Evolutionary conservation across 2,113 vertebrate genomes (phyloP), one percentile per base, ranked within the genome.

Genomic region (Nesoenas mayeri): DNA sequence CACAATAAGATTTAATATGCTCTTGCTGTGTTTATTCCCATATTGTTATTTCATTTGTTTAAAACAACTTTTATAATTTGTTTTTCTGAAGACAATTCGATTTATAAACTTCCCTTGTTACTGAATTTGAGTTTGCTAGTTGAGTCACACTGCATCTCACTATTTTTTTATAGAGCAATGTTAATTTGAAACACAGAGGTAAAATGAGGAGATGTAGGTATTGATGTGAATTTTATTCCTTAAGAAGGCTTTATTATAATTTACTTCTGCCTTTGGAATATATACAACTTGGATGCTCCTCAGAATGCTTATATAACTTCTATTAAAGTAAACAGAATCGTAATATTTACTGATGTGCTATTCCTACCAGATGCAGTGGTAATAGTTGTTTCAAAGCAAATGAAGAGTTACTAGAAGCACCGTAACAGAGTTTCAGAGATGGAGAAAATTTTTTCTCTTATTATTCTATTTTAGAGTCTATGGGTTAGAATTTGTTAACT

Each of bases 401-500:
- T 64, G 26, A 82, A 61, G 26, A 94, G 25, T 57, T 25, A 51
- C 38, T 44, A 50, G n/a, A 88, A 73, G 4, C 20, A 91, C 58
- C 56, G 90, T 80, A 91, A 42, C 16, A 73, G 71, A 88, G 51
- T 58, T 48, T 70, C 73, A 29, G 28, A 93, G 78, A 96, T 72
- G 58, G 31, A 66, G 67, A 70, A 67, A 70, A 78, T 57, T 26
- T 3, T 70, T 94, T 79, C 38, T 81, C 60, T 54, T 96, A 79
- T 88, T 97, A 56, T 89, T 94, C 74, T 94, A 17, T 95, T 96
- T 97, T 94, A 94, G 78, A 56, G 56, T 95, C 10, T 17, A 56
- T 77, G 62, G 28, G 34, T 92, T 93, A 96, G 85, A 95, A 97
- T 97, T 89, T 95, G 79, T 96, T 96, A 95, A 91, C 36, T 95